Base-by-base conservation (phyloP, 2,797 vertebrate genomes). In the Anguilla marmorata region DNA sequence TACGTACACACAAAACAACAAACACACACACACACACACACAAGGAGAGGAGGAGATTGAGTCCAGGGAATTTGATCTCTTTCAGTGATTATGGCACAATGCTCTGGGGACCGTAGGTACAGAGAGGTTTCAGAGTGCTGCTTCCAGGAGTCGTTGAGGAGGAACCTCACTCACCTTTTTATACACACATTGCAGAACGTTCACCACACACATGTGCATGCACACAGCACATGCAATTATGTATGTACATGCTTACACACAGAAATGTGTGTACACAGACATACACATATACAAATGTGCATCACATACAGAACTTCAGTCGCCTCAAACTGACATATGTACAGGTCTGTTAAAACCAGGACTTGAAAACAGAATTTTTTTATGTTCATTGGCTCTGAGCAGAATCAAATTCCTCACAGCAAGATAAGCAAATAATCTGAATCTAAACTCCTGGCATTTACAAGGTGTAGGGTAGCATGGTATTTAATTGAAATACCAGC, bases 131-230 rank as follows among this genome's bases (percentile, higher is more conserved):
- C 33, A 48, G 72, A 85, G 4, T 87, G 30, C 79, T 0, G 33
- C 66, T 90, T 88, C 90, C 89, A 90, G 79, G 88, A 90, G 50
- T 85, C 90, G 84, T 87, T 86, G 87, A 21, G 8, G 41, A 45
- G 84, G 27, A 87, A 80, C 82, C 30, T 66, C 19, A 66, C 54
- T 56, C 30, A 58, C 56, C 11, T 30, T 33, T 21, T 21, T 11
- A 30, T 58, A 19, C 83, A 33, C 50, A 84, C 50, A 58, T 21
- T 84, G 12, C 52, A 84, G 48, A 58, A n/a, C 14, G 41, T 24
- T 83, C 37, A 66, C n/a, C 66, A 50, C 21, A 1, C 33, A 41
- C 80, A 50, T 80, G 5, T 9, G 21, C 45, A 9, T 24, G 19
- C 80, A 12, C 63, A 69, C 11, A 8, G 24, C 82, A 84, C 50